A percentile compares a stretch with the other conserved stretches of the same genome.
Conservation (phyloP, 1,140 invertebrate genomes). For the Papilio glaucus region DNA sequence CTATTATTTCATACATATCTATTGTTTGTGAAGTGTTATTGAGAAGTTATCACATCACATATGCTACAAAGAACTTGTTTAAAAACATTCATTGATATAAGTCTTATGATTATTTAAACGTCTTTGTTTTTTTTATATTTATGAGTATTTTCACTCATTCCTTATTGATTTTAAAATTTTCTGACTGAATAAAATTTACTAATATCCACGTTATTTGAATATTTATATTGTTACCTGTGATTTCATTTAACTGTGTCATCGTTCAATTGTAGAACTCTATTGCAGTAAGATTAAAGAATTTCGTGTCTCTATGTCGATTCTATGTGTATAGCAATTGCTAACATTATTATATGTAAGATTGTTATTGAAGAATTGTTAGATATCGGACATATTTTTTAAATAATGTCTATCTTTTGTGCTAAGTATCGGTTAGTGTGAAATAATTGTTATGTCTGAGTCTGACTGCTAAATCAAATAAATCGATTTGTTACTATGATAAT, state of each 20-base stretch:
- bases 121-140: not conserved
- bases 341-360: not conserved
- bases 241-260: not conserved
- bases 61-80: conserved; percentile 25
- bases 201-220: not conserved
- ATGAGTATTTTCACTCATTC: not conserved
- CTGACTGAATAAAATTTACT: too few species aligned
- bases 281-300: not conserved
- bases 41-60: conserved; percentile 15
- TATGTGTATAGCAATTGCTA: conserved; percentile 3
- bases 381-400: not conserved
- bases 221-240: not conserved
- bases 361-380: not conserved
- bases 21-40: conserved; percentile 24
- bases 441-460: not conserved
- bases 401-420: not conserved
- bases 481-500: not conserved
- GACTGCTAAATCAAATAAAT: not conserved
- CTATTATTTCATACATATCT: conserved; percentile 20
- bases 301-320: not conserved
- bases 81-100: conserved; percentile 9
- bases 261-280: not conserved
- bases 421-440: not conserved
- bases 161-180: not conserved
- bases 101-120: not conserved